Base-by-base conservation (phyloP, 2,797 vertebrate genomes). In the Arctocebus calabarensis region DNA sequence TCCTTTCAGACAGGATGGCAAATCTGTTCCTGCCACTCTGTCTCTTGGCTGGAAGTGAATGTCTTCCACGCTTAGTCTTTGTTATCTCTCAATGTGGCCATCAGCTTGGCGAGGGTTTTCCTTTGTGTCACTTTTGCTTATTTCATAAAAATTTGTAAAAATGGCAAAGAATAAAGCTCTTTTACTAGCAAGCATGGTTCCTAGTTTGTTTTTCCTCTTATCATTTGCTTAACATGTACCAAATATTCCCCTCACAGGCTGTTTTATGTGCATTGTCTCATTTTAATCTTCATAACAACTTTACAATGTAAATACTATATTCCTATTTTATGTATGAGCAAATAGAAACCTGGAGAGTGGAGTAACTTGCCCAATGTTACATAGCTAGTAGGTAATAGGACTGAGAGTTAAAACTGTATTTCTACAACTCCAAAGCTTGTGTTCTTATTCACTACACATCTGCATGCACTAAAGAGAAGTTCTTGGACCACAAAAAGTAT, bases 111-210 rank as follows among this genome's bases (percentile, higher is more conserved):
- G 29, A 84, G 12, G 29, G 13, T 5, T 75, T 75, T 73, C 59
- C 43, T 68, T n/a, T 62, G 34, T 62, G 32, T 77, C 45, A 64
- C 25, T 29, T 78, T 43, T 73, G 43, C 37, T 45, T 83, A 61
- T 81, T 93, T 91, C 91, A 78, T 78, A 55, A 91, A 87, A 89
- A 55, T 84, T 6, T 85, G 45, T 52, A 55, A 37, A 77, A 87
- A 34, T 23, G 40, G 14, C 68, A 84, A 92, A 70, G 48, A 45
- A 73, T 37, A 14, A 64, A 17, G 83, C 7, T 61, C 8, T 90
- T 23, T 59, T 52, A 27, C 34, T 10, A 83, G 55, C 37, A 57
- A 91, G 74, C 3, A 59, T 6, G 23, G 32, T 43, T 55, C 62
- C 34, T 61, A 25, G 9, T 22, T 27, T 77, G 45, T 77, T 87